Evolutionary conservation across 2,888 invertebrate genomes (phyloP).

Genomic region (Creontiades dilutus): DNA sequence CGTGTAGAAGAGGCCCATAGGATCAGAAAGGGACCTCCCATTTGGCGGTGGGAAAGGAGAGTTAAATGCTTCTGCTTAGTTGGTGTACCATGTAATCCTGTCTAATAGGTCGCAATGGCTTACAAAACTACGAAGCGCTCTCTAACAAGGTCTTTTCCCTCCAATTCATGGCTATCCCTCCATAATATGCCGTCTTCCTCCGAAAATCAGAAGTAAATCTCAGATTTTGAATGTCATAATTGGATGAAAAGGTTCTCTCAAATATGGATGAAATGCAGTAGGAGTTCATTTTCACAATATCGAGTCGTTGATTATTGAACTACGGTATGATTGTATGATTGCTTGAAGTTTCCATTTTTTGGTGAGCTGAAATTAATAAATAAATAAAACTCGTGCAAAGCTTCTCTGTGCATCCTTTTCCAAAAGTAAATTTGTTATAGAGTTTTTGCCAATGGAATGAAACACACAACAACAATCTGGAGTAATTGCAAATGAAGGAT

Average conservation of each 20-base stretch:
- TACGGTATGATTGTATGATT: too few species aligned
- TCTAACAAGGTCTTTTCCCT: constrained; percentile 59
- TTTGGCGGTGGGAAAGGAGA: constrained; percentile 57
- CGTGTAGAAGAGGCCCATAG: constrained; percentile 34
- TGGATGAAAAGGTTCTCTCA: not conserved
- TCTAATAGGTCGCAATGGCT: constrained; percentile 67
- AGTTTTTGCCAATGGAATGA: too few species aligned
- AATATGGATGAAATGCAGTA: too few species aligned
- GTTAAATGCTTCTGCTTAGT: constrained; percentile 68
- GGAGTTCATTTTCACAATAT: too few species aligned
- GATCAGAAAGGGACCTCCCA: constrained; percentile 52
- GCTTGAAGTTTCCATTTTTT: too few species aligned
- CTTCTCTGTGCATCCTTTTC: too few species aligned
- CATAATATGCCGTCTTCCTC: not conserved
- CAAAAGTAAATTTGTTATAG: too few species aligned
- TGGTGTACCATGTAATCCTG: constrained; percentile 68
- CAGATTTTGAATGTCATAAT: not conserved
- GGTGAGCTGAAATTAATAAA: too few species aligned
- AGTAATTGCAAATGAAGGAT: too few species aligned
- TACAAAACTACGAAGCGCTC: constrained; percentile 60
- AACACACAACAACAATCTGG: too few species aligned
- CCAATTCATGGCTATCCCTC: constrained; percentile 20
- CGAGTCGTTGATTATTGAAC: too few species aligned
- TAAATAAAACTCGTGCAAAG: too few species aligned
- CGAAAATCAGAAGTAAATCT: not conserved